Evolutionary conservation across 2,888 invertebrate genomes (phyloP), one percentile per base, ranked within the genome.

Genomic region (Brenthis ino): DNA sequence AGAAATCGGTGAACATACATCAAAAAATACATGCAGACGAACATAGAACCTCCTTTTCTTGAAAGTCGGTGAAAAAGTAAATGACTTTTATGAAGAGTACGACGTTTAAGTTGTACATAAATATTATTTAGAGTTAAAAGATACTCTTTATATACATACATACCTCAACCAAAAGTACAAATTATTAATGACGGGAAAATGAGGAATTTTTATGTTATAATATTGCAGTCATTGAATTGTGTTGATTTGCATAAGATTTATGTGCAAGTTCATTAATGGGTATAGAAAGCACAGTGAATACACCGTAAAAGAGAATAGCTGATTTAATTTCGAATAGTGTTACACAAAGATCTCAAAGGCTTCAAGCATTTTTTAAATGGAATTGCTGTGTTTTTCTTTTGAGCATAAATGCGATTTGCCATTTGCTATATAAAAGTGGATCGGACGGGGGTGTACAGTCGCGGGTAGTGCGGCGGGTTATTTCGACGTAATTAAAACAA

Each of bases 401-500:
- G 74, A 84, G 84, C 84, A 85, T 83, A 85, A 87, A 86, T 83
- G 80, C 84, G 81, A 78, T 85, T 87, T 86, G 83, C 85, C 87
- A 89, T 89, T 87, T 87, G 85, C 83, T 85, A 87, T 85, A 87
- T 87, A 87, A 88, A 87, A 88, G 84, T 82, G 83, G 81, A 84
- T 78, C 76, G 77, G 77, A 77, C 73, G 72, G 72, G 75, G 75
- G 69, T 67, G 74, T 75, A 66, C 75, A 80, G 75, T 75, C 77
- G 82, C 79, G 82, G 82, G 79, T 79, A 77, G 79, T 67, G 81
- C 81, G 81, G 78, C 82, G 80, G 85, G 83, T 77, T 89, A 87
- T 89, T 91, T 86, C 87, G 84, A 83, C 85, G 91, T 91, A 92
- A 92, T 92, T 91, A 92, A 92, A 91, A 91, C 91, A 91, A 91